Conservation (phyloP, 2,888 invertebrate species). For the Ornithoptera alexandrae region DNA sequence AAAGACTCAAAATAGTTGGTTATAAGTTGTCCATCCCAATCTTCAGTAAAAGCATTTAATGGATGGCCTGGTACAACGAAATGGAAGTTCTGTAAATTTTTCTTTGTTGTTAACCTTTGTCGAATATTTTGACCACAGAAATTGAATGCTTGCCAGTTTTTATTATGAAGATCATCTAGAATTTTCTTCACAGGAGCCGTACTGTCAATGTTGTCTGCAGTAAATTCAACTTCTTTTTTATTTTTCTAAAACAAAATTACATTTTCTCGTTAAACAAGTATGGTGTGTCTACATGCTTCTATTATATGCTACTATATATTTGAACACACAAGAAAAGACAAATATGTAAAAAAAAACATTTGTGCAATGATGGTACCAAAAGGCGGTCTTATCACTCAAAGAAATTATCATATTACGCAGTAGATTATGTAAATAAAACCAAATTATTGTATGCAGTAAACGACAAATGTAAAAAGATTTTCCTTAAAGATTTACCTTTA, state of each 20-base stretch:
- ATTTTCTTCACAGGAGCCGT: slow-evolving; percentile 53
- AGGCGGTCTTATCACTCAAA: not conserved
- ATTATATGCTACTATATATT: too few relatives aligned
- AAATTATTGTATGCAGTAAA: not conserved
- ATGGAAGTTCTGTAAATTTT: slow-evolving; percentile 40
- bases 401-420: not conserved
- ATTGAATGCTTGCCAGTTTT: slow-evolving; percentile 47
- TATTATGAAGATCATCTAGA: slow-evolving; percentile 46
- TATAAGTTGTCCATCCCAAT: slow-evolving; percentile 64
- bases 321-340: too few relatives aligned
- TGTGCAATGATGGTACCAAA: too few relatives aligned
- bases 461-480: not conserved
- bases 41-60: slow-evolving; percentile 51
- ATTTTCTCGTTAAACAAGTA: not conserved
- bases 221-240: slow-evolving; percentile 37
- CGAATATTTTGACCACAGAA: slow-evolving; percentile 49
- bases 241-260: slow-evolving; percentile 31
- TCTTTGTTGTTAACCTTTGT: slow-evolving; percentile 39
- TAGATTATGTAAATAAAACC: not conserved
- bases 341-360: too few relatives aligned
- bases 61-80: slow-evolving; percentile 53
- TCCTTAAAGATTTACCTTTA: slow-evolving; percentile 20
- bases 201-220: slow-evolving; percentile 50
- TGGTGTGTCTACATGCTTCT: too few relatives aligned
- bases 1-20: slow-evolving; percentile 61